These are phyloP conservation scores for Mesembrinibis cayennensis DNA, from an alignment of 2,113 vertebrate species.

Conservation along the genomic window DNA sequence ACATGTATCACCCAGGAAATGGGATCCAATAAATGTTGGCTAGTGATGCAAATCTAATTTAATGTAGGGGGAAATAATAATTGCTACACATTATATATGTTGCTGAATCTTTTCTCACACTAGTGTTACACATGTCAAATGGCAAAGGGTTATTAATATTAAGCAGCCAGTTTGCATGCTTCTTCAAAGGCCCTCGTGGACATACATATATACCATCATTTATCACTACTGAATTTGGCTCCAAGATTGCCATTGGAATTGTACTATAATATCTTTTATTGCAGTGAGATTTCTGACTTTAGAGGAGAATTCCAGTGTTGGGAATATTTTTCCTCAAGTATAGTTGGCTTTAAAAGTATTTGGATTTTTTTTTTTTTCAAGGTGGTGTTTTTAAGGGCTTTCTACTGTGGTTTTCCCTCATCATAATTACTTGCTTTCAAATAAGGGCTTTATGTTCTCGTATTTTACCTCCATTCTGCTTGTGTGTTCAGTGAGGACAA, in stretches of 20 bases:
- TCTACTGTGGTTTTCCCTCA: not conserved
- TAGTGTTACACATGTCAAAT: not conserved
- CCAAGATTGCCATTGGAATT: not conserved
- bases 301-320: not conserved
- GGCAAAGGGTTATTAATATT: not conserved
- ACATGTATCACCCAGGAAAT: not conserved
- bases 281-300: not conserved
- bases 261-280: not conserved
- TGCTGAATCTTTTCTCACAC: not conserved
- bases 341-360: not conserved
- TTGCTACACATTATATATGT: not conserved
- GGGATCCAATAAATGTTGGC: not conserved
- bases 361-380: not conserved
- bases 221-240: not conserved
- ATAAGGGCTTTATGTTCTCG: not conserved
- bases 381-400: not conserved
- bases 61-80: not conserved
- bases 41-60: not conserved
- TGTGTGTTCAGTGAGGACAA: not conserved
- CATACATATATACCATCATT: not conserved
- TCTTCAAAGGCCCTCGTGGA: not conserved
- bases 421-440: not conserved
- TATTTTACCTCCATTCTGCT: not conserved
- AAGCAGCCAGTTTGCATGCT: not conserved
- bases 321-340: not conserved